Evolutionary conservation across 2,888 invertebrate genomes (phyloP), one percentile per base, ranked within the genome.

Genomic region (Thera obeliscata): DNA sequence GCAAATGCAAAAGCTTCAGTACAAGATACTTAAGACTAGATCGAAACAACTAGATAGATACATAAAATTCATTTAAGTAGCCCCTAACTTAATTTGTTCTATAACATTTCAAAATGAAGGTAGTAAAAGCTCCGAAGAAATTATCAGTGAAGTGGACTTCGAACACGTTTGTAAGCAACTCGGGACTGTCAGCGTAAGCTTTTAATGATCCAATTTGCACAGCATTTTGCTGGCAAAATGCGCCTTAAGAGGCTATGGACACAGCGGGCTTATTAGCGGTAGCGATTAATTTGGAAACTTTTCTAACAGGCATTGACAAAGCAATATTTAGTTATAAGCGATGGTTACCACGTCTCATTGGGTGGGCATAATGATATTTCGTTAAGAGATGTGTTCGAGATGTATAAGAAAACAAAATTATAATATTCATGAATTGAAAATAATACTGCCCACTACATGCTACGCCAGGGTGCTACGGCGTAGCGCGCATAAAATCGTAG

Each of bases 181-280:
- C 80, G 78, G 80, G 85, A 85, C 83, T 83, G 86, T 83, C 84
- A 81, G 81, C 79, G 81, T 84, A 87, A 85, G 85, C 85, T 79
- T 79, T 84, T 88, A 87, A 89, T 85, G 85, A 85, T 84, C 83
- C 87, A 87, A 87, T 88, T 87, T 85, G 83, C 83, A 78, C 81
- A 81, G 80, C 81, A 78, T 82, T 84, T 81, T 75, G 77, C 76
- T 70, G 75, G 73, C 73, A 76, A 78, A 80, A 80, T 78, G 77
- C 76, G 78, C 74, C 76, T 69, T 75, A 73, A 74, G 73, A 55
- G 48, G 70, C 66, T 11, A 64, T 12, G 12, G n/a, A 33, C 50
- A 46, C 12, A 43, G 63, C 55, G 52, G 22, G 9, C 2, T 22
- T 22, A 22, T 22, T 22, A 22, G 22, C 22, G 22, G 22, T 22